Conservation (phyloP, 2,888 invertebrate species). For the Orchesella flavescens region DNA sequence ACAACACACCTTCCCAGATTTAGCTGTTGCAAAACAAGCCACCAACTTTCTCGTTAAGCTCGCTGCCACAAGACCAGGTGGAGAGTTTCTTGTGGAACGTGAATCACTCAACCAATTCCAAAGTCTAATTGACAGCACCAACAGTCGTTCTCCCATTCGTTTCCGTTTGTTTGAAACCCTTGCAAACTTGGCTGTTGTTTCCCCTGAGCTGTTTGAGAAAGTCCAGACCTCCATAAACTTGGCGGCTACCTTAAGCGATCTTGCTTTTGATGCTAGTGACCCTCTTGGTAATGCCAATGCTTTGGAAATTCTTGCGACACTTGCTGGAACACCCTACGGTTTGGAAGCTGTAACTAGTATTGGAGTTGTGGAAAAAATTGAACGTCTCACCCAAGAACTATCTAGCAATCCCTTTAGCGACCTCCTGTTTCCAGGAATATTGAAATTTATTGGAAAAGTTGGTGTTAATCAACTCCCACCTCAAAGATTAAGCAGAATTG, state of each 20-base stretch:
- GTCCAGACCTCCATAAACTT: constrained; percentile 60
- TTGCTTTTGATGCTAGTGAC: constrained; percentile 66
- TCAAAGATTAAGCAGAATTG: constrained; percentile 64
- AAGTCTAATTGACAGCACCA: constrained; percentile 48
- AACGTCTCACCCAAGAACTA: constrained; percentile 62
- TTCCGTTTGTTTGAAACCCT: constrained; percentile 70
- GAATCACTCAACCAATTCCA: constrained; percentile 62
- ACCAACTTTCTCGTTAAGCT: constrained; percentile 64
- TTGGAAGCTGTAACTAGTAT: constrained; percentile 74
- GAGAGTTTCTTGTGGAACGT: constrained; percentile 60
- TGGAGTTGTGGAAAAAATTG: constrained; percentile 65
- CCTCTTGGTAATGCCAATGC: constrained; percentile 81
- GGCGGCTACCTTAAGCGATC: constrained; percentile 55
- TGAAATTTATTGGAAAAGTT: constrained; percentile 71
- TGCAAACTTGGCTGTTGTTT: constrained; percentile 60
- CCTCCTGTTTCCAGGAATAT: constrained; percentile 68
- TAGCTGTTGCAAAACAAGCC: constrained; percentile 66
- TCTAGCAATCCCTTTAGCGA: constrained; percentile 60
- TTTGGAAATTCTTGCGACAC: constrained; percentile 83
- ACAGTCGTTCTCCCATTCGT: constrained; percentile 58
- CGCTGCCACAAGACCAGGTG: constrained; percentile 49
- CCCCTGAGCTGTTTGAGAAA: constrained; percentile 60
- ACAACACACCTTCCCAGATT: constrained; percentile 63
- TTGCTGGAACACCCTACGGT: constrained; percentile 84
- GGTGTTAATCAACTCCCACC: constrained; percentile 67